Evolutionary conservation across 2,888 invertebrate genomes (phyloP), one percentile per base, ranked within the genome.

Genomic region (Drosophila pseudotalamancana): DNA sequence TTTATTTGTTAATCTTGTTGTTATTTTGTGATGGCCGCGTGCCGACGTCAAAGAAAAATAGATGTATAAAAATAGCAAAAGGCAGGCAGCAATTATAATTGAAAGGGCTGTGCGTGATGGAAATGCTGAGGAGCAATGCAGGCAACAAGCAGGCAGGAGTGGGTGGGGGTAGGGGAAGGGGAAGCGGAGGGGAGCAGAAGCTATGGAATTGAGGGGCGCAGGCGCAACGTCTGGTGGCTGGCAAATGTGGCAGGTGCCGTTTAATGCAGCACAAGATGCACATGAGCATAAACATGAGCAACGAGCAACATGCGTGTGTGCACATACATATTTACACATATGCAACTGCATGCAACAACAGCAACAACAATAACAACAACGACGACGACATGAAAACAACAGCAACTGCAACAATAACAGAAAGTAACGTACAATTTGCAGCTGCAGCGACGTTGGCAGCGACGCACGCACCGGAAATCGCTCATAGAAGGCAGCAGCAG

Each of bases 391-490:
- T 25, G 6, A 60, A 12, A 56, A 25, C 27, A 63, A 46, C 53
- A 55, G 23, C 29, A 53, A 55, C 42, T 72, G 50, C 56, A 65
- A 56, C 43, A 67, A 54, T 43, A 56, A 32, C 56, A 50, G 60
- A 60, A 74, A 62, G 66, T 74, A 80, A 72, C 74, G 72, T 63
- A 82, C 60, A 70, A 70, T 73, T 76, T 53, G 73, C 77, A 73
- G 72, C 49, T 51, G 48, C 63, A 76, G 62, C 62, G 59, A 71
- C 59, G 68, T 34, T 18, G 31, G 45, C 59, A 37, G 69, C 71
- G 67, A 63, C 68, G 57, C 77, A 82, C 80, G 88, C 88, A 88
- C 89, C 89, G 89, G 89, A 89, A 88, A 89, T 72, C 80, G 74
- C 75, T 89, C 77, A 89, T 89, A 84, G 79, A 77, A 73, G 56